Base-by-base conservation (phyloP, 92 coral and sea anemone species). In the Micromussa lordhowensis region DNA sequence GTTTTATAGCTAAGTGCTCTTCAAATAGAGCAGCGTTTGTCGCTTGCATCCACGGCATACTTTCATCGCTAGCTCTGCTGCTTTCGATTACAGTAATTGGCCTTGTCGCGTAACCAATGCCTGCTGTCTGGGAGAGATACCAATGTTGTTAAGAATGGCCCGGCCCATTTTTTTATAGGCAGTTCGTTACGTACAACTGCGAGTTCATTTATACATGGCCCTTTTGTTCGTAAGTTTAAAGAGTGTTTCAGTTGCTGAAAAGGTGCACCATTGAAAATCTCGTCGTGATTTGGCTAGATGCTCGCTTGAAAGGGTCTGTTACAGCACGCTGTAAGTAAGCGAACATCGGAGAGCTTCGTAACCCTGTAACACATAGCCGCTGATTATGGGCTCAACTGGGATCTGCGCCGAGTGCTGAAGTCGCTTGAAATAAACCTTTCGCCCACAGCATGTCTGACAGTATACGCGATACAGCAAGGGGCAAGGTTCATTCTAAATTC, bases 241-340 rank as follows among this genome's bases (percentile, higher is more conserved):
- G 57, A 48, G 32, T 35, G 85, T 49, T 84, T 84, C 73, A 72
- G 79, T 57, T 74, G 81, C 74, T 84, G 78, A 74, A 55, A 83
- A 36, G 58, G 15, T 15, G 35, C 80, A 55, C 34, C 80, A 26
- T 44, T 44, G 51, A 44, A 49, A 55, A 75, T 40, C 57, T 53
- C 21, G 36, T 21, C 21, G 24, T 75, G 18, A 64, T 18, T 28
- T 19, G 35, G 16, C 12, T 75, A 19, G 24, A 59, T 57, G 16
- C 35, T 29, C 36, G 18, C 28, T 57, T 22, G 77, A 10, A 53
- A 18, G 77, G 68, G 68, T 82, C 49, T 82, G 2, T 28, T 44
- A 19, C 68, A 82, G 18, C 66, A 13, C 78, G 17, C 53, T 15
- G 0, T 73, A 34, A 36, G 32, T 66, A 66, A 66, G 61, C 54